phyloP scores from a whole-genome alignment of 2,113 vertebrate species.

The Neolamprologus devosi region DNA sequence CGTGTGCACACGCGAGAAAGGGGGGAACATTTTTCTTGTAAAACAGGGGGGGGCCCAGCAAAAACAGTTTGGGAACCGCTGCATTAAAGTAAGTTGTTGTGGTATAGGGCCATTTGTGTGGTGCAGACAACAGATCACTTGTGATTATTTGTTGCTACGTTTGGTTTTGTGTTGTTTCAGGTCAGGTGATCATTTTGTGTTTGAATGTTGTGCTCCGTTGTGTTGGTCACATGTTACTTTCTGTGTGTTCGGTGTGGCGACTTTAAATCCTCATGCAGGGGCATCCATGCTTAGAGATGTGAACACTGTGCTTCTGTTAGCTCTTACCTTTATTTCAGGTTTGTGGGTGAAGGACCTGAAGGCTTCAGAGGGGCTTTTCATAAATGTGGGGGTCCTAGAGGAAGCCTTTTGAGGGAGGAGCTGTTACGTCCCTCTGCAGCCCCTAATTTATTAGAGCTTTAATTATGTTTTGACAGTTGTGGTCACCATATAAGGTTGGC shows the following conservation, averaged over 20 bases:
- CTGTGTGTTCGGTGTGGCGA: background rate
- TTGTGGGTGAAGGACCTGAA: background rate
- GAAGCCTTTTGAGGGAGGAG: background rate
- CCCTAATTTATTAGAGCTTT: background rate
- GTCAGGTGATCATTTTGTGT: background rate
- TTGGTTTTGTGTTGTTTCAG: fast-evolving
- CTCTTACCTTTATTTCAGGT: fast-evolving
- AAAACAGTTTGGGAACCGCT: fast-evolving
- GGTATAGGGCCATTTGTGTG: fast-evolving
- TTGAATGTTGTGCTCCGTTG: fast-evolving
- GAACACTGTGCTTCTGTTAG: background rate
- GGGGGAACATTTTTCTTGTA: too few relatives aligned
- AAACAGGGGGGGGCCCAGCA: too few relatives aligned
- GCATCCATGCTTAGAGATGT: background rate
- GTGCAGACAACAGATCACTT: background rate
- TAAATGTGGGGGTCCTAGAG: fast-evolving
- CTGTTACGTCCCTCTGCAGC: too few relatives aligned
- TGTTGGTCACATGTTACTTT: background rate
- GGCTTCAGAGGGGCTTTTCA: background rate
- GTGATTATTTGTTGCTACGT: background rate
- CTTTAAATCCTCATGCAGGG: background rate
- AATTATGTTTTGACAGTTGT: background rate
- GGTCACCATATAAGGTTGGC: background rate
- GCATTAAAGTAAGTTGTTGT: too few relatives aligned
- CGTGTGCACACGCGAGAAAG: too few relatives aligned